Evolutionary conservation across 2,888 invertebrate species (phyloP).

Genomic region (Heteromurus nitidus): DNA sequence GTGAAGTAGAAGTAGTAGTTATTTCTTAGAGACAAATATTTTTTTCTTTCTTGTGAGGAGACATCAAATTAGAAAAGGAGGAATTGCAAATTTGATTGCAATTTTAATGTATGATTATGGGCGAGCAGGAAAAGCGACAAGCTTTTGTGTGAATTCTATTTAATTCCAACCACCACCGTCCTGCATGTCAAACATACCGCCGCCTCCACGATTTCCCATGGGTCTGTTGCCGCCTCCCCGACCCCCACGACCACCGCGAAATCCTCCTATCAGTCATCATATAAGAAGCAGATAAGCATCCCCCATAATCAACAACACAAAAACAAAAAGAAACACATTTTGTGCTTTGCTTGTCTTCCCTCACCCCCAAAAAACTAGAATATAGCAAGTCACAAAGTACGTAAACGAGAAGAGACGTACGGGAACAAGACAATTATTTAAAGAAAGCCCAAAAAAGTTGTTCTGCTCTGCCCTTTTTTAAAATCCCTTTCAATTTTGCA

Average conservation of each 20-base stretch:
- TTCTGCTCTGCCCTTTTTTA: slow-evolving; percentile 5
- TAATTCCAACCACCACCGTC: slow-evolving; percentile 70
- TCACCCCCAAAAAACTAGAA: slow-evolving; percentile 50
- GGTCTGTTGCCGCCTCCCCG: slow-evolving; percentile 74
- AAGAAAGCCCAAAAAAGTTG: slow-evolving; percentile 27
- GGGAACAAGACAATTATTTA: slow-evolving; percentile 62
- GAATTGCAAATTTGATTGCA: slow-evolving; percentile 56
- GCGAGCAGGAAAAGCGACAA: slow-evolving; percentile 68
- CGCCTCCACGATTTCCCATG: slow-evolving; percentile 68
- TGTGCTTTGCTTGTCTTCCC: slow-evolving; percentile 65
- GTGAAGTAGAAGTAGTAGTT: slow-evolving; percentile 60
- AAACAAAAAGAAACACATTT: slow-evolving; percentile 58
- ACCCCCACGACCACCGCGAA: slow-evolving; percentile 69
- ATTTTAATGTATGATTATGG: slow-evolving; percentile 61
- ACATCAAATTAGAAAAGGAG: slow-evolving; percentile 65
- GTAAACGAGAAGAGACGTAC: slow-evolving; percentile 69
- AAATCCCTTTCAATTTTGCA: slow-evolving; percentile 1
- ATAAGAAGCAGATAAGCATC: slow-evolving; percentile 67
- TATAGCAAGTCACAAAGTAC: slow-evolving; percentile 69
- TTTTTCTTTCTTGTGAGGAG: slow-evolving; percentile 57
- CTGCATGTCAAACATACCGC: slow-evolving; percentile 69
- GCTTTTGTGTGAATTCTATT: slow-evolving; percentile 59
- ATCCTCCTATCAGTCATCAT: slow-evolving; percentile 68
- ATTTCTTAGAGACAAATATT: slow-evolving; percentile 22
- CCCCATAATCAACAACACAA: slow-evolving; percentile 65